phyloP scores from a whole-genome alignment of 2,888 invertebrate genomes.

The Hyposoter didymator region DNA sequence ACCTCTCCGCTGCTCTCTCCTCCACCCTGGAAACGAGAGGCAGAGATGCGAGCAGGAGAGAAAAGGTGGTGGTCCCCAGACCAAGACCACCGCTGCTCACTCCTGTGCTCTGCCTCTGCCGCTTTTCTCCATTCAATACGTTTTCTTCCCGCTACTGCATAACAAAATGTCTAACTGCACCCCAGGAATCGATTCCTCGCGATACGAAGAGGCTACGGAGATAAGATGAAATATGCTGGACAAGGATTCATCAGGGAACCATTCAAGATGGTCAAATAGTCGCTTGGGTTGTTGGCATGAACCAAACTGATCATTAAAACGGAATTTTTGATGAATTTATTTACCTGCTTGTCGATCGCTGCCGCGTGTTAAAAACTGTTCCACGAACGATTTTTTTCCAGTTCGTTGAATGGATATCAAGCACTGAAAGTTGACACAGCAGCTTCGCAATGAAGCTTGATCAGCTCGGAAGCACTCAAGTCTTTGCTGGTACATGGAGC shows the following conservation, averaged over 20 bases:
- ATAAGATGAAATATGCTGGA: background rate
- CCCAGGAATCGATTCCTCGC: slow-evolving; percentile 17
- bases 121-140: slow-evolving; percentile 42
- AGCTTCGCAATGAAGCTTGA: slow-evolving; percentile 35
- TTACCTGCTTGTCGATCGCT: background rate
- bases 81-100: slow-evolving; percentile 59
- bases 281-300: background rate
- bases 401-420: background rate
- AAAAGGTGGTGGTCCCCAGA: slow-evolving; percentile 74
- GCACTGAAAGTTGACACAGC: slow-evolving; percentile 10
- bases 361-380: background rate
- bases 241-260: background rate
- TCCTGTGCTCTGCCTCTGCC: slow-evolving; percentile 34
- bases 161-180: background rate
- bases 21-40: slow-evolving; percentile 73
- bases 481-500: background rate
- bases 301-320: no score
- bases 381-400: background rate
- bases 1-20: slow-evolving; percentile 67
- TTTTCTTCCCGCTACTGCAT: slow-evolving; percentile 13
- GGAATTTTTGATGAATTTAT: background rate
- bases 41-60: slow-evolving; percentile 56
- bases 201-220: background rate
- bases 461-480: slow-evolving; percentile 2
- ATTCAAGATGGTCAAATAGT: background rate